Evolutionary conservation across 2,113 vertebrate species (phyloP).

Genomic region (Atlantisia rogersi): DNA sequence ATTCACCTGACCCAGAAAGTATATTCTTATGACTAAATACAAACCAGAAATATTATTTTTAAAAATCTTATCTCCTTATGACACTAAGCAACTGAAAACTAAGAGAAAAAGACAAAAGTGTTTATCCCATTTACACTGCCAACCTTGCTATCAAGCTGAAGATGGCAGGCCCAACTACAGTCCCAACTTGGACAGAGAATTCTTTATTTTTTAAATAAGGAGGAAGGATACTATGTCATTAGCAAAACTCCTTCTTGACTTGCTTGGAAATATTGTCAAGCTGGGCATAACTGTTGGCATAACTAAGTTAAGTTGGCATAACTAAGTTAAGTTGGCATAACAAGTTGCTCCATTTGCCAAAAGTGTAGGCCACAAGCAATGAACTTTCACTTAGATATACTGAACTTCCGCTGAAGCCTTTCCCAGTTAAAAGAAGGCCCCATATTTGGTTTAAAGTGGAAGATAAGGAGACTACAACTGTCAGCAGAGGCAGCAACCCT

Average conservation of each 20-base stretch:
- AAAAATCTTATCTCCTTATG: background rate
- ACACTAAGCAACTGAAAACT: background rate
- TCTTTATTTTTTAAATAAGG: background rate
- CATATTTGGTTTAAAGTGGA: too few species aligned
- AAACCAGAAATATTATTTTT: background rate
- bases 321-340: too few species aligned
- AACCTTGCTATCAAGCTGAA: background rate
- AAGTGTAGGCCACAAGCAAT: too few species aligned
- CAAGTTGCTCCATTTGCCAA: too few species aligned
- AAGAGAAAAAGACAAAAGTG: background rate
- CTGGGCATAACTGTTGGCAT: too few species aligned
- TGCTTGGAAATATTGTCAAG: too few species aligned
- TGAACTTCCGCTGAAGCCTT: too few species aligned
- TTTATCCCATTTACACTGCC: background rate
- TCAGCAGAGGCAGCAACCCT: too few species aligned
- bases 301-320: too few species aligned
- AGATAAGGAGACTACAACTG: too few species aligned
- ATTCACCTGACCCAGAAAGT: background rate
- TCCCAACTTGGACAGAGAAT: background rate
- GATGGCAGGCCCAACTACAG: background rate
- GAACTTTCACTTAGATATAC: too few species aligned
- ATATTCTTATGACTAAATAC: background rate
- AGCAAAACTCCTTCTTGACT: background rate
- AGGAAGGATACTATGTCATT: background rate
- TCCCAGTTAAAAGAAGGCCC: too few species aligned